A percentile compares a stretch with the other conserved stretches of the same genome.
Conservation (phyloP, 2,113 vertebrate species). For the Brienomyrus brachyistius region DNA sequence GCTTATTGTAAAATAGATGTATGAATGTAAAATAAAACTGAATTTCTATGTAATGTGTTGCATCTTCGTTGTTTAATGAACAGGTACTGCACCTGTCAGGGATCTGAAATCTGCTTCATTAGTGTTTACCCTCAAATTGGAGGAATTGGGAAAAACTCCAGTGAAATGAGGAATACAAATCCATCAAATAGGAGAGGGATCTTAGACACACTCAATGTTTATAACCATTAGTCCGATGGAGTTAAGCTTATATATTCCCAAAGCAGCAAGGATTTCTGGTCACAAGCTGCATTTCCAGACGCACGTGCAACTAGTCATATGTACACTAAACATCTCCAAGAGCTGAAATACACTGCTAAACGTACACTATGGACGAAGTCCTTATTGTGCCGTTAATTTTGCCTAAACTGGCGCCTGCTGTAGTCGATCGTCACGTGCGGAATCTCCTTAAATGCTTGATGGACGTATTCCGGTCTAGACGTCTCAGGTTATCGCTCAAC, state of each 20-base stretch:
- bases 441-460: background rate
- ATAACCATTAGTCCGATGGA: background rate
- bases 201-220: background rate
- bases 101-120: background rate
- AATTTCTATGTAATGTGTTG: conserved; percentile 58
- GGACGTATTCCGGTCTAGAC: background rate
- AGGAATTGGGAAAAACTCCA: background rate
- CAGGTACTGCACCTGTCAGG: background rate
- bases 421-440: background rate
- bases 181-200: background rate
- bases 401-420: background rate
- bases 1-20: conserved; percentile 87
- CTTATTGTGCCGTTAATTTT: background rate
- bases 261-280: background rate
- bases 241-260: too few species aligned
- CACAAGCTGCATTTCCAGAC: background rate
- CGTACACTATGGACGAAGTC: background rate
- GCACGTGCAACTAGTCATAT: background rate
- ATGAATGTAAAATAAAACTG: conserved; percentile 96
- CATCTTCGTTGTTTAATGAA: background rate
- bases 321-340: background rate
- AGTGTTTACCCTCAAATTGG: background rate
- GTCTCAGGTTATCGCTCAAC: background rate
- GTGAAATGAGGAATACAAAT: background rate
- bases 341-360: background rate